Evolutionary conservation across 2,888 invertebrate genomes (phyloP), one percentile per base, ranked within the genome.

Genomic region (Calameuta filiformis): DNA sequence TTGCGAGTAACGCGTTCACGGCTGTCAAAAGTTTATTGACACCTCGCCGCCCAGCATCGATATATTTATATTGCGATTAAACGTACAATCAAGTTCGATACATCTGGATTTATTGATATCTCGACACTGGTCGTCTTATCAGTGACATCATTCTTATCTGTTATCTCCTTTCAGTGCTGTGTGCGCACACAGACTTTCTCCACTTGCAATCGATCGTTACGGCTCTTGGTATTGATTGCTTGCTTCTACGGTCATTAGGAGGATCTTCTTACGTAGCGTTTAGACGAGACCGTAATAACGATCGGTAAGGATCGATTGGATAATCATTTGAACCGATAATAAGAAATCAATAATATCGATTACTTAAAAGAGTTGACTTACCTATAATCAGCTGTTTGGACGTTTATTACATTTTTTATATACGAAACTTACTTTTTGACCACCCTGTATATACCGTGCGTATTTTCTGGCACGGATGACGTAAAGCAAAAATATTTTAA

Each of bases 401-500:
- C 37, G 4, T 37, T 4, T 4, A 15, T 37, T 12, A 12, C 1
- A 37, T 37, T 4, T 15, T 15, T 37, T 37, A 12, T 1, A 4
- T 37, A 15, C 1, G 4, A 37, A 37, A 37, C 1, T 15, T 37
- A 37, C 37, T 37, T 37, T 37, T 4, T 12, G 12, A 15, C 37
- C 37, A 4, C 12, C 37, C 37, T 15, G 12, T 15, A 37, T 4
- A 15, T 37, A 37, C 12, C 37, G 12, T 4, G 37, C 9, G 9
- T 56, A 23, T 23, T 2, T 9, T 4, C 0, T 15, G 1, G 1
- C 23, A 56, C 23, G 23, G 80, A 80, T 74, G 83, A 83, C 76
- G 81, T 78, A 78, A 79, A 81, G 81, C 79, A 75, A 81, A 76
- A 80, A 82, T 83, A 86, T 82, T 83, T 81, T 80, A 33, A 68